Evolutionary conservation across 1,140 invertebrate species (phyloP), one percentile per base, ranked within the genome.

Genomic region (Drosophila lacertosa): DNA sequence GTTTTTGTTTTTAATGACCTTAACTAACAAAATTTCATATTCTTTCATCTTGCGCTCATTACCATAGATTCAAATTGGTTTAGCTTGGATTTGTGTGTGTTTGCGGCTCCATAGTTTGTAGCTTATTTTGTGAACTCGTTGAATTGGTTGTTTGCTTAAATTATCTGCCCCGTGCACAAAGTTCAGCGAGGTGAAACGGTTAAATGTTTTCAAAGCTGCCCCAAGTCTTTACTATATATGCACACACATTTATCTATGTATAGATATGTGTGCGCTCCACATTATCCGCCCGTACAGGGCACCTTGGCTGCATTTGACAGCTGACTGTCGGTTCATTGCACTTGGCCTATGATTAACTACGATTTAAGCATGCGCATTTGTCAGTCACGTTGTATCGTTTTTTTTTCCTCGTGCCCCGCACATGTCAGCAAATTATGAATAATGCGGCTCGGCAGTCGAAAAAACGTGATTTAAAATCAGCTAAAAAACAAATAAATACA

Each of bases 161-260:
- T 67, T 59, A 59, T 47, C 47, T 67, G 44, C 11, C n/a, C 50
- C 15, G 45, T 68, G 65, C 32, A 29, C 57, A 57, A 68, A 73
- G 70, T 55, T 68, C 70, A 73, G 65, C 70, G 70, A 73, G 64
- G 64, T 73, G 70, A 68, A 73, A 73, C 65, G 64, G 54, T 73
- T 68, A 60, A 73, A 62, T 73, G 65, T 69, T 68, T 67, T 55
- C 20, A 73, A 73, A 62, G 44, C 42, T 62, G 69, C 64, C 55
- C 40, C 15, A 32, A 53, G 69, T 47, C 35, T 55, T 51, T 15
- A 29, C 11, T 57, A 24, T 22, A 33, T 10, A 16, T 10, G 22
- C 0, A 44, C 20, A 45, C 3, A 26, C 4, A 24, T 26, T 6
- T 3, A 18, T 15, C 16, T 40, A 11, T 42, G n/a, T 26, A 20